These are phyloP conservation scores for Margaritifera margaritifera DNA, from an alignment of 2,888 invertebrate genomes.

Conservation along the genomic window DNA sequence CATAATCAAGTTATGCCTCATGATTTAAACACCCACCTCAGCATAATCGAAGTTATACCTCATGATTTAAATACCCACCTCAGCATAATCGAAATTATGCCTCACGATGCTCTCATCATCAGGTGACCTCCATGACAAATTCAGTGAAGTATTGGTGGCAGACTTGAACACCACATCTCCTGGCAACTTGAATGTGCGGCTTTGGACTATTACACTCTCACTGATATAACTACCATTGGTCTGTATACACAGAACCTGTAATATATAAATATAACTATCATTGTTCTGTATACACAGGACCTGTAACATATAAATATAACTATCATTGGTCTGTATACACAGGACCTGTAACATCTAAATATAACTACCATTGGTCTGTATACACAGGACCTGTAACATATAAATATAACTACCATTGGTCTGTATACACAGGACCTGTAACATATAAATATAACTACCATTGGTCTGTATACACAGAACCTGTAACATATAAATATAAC, in stretches of 20 bases:
- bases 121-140: constrained; percentile 81
- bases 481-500: constrained; percentile 82
- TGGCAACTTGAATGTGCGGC: constrained; percentile 84
- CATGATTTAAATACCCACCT: constrained; percentile 21
- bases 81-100: constrained; percentile 43
- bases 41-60: constrained; percentile 44
- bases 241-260: constrained; percentile 52
- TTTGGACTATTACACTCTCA: constrained; percentile 78
- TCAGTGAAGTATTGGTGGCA: constrained; percentile 75
- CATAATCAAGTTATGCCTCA: constrained; percentile 42
- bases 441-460: constrained; percentile 34
- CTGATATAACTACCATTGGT: constrained; percentile 37
- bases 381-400: not conserved
- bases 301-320: not conserved
- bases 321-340: too few relatives aligned
- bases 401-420: not conserved
- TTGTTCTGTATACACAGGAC: not conserved
- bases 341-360: too few relatives aligned
- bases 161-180: constrained; percentile 77
- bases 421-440: constrained; percentile 21
- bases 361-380: not conserved
- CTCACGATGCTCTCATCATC: constrained; percentile 72
- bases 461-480: constrained; percentile 74
- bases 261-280: not conserved
- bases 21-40: too few relatives aligned